A percentile compares a stretch with the other conserved stretches of the same genome.
These are phyloP conservation scores for Goniozus legneri DNA, from an alignment of 1,140 invertebrate genomes.

Conservation along the genomic window DNA sequence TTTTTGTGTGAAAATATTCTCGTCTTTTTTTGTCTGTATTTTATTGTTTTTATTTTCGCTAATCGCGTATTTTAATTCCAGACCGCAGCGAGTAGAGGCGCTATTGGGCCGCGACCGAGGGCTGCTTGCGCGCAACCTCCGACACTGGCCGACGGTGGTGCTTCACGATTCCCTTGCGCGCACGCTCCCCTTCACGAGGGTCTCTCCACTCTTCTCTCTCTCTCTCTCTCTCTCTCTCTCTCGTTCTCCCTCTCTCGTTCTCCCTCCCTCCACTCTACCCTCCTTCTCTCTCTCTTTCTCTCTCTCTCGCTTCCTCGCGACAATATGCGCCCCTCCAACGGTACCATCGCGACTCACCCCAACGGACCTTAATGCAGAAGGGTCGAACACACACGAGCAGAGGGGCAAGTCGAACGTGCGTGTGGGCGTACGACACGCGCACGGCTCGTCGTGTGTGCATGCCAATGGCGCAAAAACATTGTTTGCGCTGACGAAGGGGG, in stretches of 20 bases:
- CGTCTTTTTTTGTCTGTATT: no score
- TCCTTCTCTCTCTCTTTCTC: neutral
- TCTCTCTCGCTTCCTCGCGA: neutral
- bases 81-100: neutral
- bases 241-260: neutral
- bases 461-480: no score
- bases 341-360: neutral
- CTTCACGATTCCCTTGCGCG: neutral
- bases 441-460: neutral
- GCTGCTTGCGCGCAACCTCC: neutral
- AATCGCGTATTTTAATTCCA: neutral
- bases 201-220: neutral
- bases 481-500: no score
- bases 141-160: neutral
- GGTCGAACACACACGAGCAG: neutral
- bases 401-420: neutral
- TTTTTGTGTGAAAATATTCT: no score
- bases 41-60: no score
- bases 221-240: constrained; percentile 2
- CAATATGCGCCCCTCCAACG: no score
- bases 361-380: neutral
- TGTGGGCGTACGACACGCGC: neutral
- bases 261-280: neutral
- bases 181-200: neutral
- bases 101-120: neutral